Evolutionary conservation across 37 sponge, comb jelly and placozoan genomes (phyloP).

Genomic region (Lycopodina hypogea): DNA sequence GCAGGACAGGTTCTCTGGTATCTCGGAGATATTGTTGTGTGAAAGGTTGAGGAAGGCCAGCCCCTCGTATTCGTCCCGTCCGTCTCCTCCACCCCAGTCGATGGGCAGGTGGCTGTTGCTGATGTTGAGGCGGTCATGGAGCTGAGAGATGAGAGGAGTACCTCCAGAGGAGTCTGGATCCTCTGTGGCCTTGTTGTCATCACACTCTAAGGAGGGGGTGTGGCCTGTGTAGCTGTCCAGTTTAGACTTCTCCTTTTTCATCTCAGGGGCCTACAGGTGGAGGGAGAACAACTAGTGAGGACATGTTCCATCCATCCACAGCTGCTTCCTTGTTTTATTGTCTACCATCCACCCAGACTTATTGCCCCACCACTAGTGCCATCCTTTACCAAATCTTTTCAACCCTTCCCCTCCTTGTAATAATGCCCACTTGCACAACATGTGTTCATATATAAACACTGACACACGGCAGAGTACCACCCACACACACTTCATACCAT

Average conservation of each 20-base stretch:
- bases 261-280: neutral
- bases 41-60: slow-evolving; percentile 61
- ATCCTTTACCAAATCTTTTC: too few species aligned
- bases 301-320: too few species aligned
- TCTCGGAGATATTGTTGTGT: slow-evolving; percentile 46
- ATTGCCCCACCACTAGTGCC: too few species aligned
- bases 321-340: too few species aligned
- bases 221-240: neutral
- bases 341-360: too few species aligned
- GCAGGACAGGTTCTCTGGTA: slow-evolving; percentile 76
- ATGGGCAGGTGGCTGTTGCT: slow-evolving; percentile 42
- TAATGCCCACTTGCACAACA: too few species aligned
- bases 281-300: too few species aligned
- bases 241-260: neutral
- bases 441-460: too few species aligned
- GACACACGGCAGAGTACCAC: too few species aligned
- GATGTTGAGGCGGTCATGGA: slow-evolving; percentile 63
- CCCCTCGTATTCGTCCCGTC: slow-evolving; percentile 39
- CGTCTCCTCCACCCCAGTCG: slow-evolving; percentile 29
- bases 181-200: neutral
- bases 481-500: too few species aligned
- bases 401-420: too few species aligned
- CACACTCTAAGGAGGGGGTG: neutral
- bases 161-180: slow-evolving; percentile 1
- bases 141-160: slow-evolving; percentile 12